phyloP scores from a whole-genome alignment of 92 coral and sea anemone genomes.

The Pocillopora meandrina region DNA sequence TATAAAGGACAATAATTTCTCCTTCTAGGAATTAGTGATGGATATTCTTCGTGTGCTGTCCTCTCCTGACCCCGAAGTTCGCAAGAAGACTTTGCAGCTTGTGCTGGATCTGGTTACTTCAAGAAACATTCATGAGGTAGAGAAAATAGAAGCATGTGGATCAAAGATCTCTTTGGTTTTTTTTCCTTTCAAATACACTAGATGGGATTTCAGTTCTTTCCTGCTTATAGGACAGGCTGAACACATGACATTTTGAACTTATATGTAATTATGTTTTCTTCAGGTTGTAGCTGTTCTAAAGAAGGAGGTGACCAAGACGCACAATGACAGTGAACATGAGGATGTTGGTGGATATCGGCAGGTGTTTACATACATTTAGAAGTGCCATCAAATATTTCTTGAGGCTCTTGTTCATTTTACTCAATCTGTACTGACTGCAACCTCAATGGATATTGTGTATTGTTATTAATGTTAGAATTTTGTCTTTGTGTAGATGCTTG shows the following conservation, averaged over 20 bases:
- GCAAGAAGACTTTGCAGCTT: slow-evolving; percentile 97
- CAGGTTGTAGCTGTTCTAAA: slow-evolving; percentile 95
- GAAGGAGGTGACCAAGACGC: slow-evolving; percentile 98
- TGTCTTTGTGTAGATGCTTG: slow-evolving; percentile 76
- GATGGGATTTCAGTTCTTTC: no score
- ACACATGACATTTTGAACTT: neutral
- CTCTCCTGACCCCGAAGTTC: slow-evolving; percentile 98
- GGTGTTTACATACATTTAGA: slow-evolving; percentile 19
- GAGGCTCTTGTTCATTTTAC: neutral
- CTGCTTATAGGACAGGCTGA: no score
- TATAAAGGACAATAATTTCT: neutral
- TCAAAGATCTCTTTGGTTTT: neutral
- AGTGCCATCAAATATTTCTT: neutral
- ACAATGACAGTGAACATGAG: slow-evolving; percentile 90
- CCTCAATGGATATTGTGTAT: no score
- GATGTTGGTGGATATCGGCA: slow-evolving; percentile 97
- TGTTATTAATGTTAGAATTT: neutral
- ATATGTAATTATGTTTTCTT: neutral
- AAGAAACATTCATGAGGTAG: slow-evolving; percentile 91
- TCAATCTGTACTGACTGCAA: neutral
- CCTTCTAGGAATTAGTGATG: slow-evolving; percentile 92
- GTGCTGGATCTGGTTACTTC: slow-evolving; percentile 96
- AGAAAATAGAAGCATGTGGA: neutral
- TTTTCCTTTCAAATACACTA: neutral
- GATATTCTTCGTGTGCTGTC: slow-evolving; percentile 97